These are phyloP conservation scores for Notarius quadriscutis DNA, from an alignment of 2,113 vertebrate genomes.

Conservation along the genomic window DNA sequence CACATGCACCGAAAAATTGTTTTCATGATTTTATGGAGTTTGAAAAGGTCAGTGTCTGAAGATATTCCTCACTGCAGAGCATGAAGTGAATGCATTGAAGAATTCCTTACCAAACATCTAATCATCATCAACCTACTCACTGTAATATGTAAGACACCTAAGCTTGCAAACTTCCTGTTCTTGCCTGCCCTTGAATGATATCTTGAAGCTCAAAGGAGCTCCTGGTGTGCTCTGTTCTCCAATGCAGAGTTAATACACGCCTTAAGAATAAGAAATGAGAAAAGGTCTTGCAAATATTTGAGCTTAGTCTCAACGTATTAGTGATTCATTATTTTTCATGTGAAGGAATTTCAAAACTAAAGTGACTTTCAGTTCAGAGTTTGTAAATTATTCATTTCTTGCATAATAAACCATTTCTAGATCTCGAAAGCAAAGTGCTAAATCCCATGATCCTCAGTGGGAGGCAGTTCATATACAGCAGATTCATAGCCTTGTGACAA, in stretches of 20 bases:
- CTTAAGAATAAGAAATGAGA: neutral
- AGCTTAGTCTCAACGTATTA: neutral
- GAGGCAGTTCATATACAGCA: neutral
- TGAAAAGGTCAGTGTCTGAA: slow-evolving; percentile 55
- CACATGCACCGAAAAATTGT: slow-evolving; percentile 32
- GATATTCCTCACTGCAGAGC: slow-evolving; percentile 39
- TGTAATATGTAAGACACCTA: slow-evolving; percentile 1
- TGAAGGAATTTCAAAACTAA: slow-evolving; percentile 9
- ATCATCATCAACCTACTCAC: neutral
- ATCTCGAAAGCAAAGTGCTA: neutral
- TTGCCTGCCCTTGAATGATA: neutral
- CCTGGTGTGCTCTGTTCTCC: neutral
- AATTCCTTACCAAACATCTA: slow-evolving; percentile 11
- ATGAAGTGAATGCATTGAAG: slow-evolving; percentile 35
- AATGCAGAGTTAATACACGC: neutral
- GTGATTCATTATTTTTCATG: neutral
- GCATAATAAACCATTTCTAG: neutral
- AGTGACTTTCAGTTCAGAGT: neutral
- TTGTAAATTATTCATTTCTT: neutral
- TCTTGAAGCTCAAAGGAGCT: neutral
- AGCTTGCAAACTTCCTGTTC: neutral
- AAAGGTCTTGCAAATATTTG: slow-evolving; percentile 8
- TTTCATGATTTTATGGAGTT: slow-evolving; percentile 46
- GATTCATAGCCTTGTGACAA: neutral
- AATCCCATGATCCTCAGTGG: neutral